Percentiles rank a stretch among this genome's conserved stretches.
Conservation (phyloP, 2,113 vertebrate species). For the Glareola pratincola region DNA sequence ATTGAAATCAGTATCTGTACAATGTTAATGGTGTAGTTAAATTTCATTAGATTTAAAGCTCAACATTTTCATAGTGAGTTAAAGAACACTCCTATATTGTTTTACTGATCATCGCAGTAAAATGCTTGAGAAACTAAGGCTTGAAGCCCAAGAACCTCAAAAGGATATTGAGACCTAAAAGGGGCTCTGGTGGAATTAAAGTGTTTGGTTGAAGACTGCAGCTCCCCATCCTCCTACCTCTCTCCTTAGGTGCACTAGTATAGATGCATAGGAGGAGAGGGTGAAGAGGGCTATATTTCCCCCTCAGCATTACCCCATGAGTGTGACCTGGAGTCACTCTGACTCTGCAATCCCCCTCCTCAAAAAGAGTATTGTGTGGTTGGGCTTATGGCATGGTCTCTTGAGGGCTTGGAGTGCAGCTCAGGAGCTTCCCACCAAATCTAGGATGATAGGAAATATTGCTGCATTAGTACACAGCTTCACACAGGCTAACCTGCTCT, state of each 20-base stretch:
- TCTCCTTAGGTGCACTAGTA: neutral
- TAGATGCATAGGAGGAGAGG: neutral
- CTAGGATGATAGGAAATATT: neutral
- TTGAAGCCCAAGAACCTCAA: neutral
- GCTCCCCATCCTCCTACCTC: neutral
- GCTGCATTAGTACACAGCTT: neutral
- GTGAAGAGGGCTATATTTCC: neutral
- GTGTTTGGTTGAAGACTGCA: neutral
- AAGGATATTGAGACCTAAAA: neutral
- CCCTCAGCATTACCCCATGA: rapidly evolving
- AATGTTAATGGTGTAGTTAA: slow-evolving; percentile 55
- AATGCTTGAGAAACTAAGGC: neutral
- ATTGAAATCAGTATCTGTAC: slow-evolving; percentile 1
- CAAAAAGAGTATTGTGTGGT: rapidly evolving
- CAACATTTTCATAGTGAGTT: slow-evolving; percentile 30
- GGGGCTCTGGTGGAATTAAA: neutral
- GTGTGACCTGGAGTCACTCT: neutral
- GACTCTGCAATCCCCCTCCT: neutral
- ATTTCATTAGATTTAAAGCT: slow-evolving; percentile 62
- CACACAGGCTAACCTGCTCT: neutral
- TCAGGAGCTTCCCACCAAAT: neutral
- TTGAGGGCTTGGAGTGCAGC: neutral
- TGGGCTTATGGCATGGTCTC: neutral
- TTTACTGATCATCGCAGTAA: neutral
- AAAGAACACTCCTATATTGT: slow-evolving; percentile 4